These are phyloP conservation scores for Buceros bicornis DNA, from an alignment of 2,797 vertebrate species.

Conservation along the genomic window DNA sequence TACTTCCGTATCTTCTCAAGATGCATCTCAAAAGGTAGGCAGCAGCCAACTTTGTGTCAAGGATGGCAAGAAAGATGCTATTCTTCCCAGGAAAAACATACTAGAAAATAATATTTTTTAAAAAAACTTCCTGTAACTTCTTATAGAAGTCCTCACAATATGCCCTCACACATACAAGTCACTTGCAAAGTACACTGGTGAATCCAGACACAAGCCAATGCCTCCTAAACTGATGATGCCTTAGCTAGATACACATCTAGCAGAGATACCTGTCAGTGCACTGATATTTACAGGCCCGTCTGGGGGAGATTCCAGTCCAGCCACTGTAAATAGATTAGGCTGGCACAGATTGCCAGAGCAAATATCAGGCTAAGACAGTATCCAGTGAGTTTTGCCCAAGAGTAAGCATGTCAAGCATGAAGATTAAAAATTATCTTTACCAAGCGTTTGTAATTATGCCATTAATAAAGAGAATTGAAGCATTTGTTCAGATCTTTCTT, in stretches of 20 bases:
- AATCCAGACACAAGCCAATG: background rate
- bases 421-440: background rate
- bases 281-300: background rate
- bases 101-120: background rate
- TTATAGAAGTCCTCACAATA: background rate
- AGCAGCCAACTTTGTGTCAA: background rate
- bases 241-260: background rate
- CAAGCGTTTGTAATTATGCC: background rate
- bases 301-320: background rate
- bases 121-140: background rate
- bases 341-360: background rate
- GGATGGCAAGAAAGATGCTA: background rate
- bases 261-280: background rate
- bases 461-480: background rate
- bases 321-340: background rate
- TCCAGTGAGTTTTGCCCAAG: background rate
- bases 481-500: background rate
- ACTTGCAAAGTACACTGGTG: fast-evolving
- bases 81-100: background rate
- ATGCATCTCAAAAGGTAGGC: background rate
- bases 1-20: background rate
- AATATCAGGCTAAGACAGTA: background rate
- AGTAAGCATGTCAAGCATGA: background rate
- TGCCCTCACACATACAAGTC: background rate
- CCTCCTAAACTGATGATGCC: background rate